These are phyloP conservation scores for Hydrocynus forskahlii DNA, from an alignment of 2,797 vertebrate species.

Conservation along the genomic window DNA sequence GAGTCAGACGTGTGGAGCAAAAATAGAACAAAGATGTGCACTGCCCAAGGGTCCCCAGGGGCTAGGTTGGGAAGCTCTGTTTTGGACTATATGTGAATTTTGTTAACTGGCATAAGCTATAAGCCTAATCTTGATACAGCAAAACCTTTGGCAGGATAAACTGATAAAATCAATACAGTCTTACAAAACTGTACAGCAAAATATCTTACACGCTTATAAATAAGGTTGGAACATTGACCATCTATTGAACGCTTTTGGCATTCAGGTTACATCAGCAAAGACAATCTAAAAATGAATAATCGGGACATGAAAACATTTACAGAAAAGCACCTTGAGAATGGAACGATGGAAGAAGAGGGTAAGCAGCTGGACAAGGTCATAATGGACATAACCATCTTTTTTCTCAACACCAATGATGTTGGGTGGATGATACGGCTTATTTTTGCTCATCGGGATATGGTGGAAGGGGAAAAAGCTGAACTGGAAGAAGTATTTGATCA, in stretches of 20 bases:
- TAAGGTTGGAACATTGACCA: too few relatives aligned
- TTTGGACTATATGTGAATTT: background rate
- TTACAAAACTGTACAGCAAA: too few relatives aligned
- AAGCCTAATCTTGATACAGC: too few relatives aligned
- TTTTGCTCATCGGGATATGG: slow-evolving; percentile 75
- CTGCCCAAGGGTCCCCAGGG: too few relatives aligned
- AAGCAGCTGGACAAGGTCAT: slow-evolving; percentile 93
- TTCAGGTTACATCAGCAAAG: background rate
- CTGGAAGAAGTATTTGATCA: slow-evolving; percentile 98
- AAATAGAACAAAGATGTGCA: too few relatives aligned
- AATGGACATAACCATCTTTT: slow-evolving; percentile 96
- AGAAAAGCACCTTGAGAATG: slow-evolving; percentile 89
- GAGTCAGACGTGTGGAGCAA: too few relatives aligned
- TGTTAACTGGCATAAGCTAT: background rate
- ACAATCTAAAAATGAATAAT: background rate
- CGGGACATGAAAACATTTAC: background rate
- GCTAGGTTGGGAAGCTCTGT: too few relatives aligned
- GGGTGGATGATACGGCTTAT: slow-evolving; percentile 87
- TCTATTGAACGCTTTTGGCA: too few relatives aligned
- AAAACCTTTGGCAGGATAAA: background rate
- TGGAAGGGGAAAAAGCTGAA: slow-evolving; percentile 98
- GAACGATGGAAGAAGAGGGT: slow-evolving; percentile 98
- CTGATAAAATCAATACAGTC: background rate
- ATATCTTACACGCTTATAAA: too few relatives aligned
- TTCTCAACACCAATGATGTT: slow-evolving; percentile 98